Base-by-base conservation (phyloP, 1,140 invertebrate species). In the Polypedilum pembai region DNA sequence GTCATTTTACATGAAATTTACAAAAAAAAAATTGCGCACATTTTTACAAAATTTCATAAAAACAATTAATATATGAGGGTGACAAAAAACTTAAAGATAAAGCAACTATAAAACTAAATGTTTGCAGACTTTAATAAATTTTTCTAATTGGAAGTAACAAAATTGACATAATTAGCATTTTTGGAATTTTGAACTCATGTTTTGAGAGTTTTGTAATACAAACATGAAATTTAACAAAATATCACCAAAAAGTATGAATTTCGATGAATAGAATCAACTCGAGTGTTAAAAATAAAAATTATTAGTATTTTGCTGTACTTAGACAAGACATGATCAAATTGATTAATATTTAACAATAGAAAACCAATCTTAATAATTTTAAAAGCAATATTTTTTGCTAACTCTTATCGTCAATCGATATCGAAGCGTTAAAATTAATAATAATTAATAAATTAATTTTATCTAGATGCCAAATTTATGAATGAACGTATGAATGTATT, bases 281-380 rank as follows among this genome's bases (percentile, higher is more conserved):
- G 45, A 56, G 45, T 56, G 45, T 56, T 56, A n/a, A 15, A 56
- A n/a, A 33, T 33, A 33, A 33, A 33, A 33, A n/a, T n/a, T 56
- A n/a, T 56, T 56, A 56, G 45, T 56, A 56, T 56, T 56, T 56
- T 56, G 45, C 45, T 56, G 45, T 56, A 56, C 45, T 56, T 56
- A 56, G 45, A n/a, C 12, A 12, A 56, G 45, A 56, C 45, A 56
- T 56, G 45, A 56, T 56, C 45, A 56, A 56, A 56, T n/a, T 33
- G 24, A 33, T 33, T n/a, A 45, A 45, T 12, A 45, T 45, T 4
- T 45, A 56, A n/a, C n/a, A 56, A 56, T 45, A 15, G 15, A 56
- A 56, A 56, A 12, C 15, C n/a, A 56, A 56, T n/a, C 24, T 33
- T 33, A 33, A 3, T 33, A 33, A 33, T 33, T 33, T 33, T 33